Conservation (phyloP, 2,113 vertebrate species). For the Anseranas semipalmata region DNA sequence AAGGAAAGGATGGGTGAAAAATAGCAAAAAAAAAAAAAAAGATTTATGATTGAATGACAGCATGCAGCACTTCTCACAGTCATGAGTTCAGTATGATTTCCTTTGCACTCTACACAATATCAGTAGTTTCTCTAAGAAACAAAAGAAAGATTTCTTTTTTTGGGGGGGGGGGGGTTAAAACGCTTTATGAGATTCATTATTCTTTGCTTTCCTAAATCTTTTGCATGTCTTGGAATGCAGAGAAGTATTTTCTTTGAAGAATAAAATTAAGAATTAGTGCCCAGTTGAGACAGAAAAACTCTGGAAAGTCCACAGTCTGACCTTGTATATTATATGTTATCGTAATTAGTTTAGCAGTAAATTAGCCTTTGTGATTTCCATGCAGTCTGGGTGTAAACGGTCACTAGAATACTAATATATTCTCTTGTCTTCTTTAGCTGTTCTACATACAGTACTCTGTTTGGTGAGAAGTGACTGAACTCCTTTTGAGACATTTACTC, state of each 20-base stretch:
- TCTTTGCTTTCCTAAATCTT: background rate
- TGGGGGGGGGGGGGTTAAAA: no score
- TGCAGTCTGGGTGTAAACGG: slow-evolving; percentile 28
- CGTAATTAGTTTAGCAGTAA: slow-evolving; percentile 65
- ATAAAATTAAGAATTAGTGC: background rate
- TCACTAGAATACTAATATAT: slow-evolving; percentile 49
- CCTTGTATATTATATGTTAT: background rate
- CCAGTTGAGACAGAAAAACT: slow-evolving; percentile 10
- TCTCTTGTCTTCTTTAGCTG: slow-evolving; percentile 8
- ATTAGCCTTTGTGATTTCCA: slow-evolving; percentile 38
- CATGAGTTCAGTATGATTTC: background rate
- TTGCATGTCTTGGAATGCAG: background rate
- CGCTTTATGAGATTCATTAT: background rate
- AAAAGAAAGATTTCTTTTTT: background rate
- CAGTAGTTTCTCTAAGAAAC: background rate
- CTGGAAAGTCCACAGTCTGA: background rate
- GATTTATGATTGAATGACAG: background rate
- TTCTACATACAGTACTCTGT: background rate
- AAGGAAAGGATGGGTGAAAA: background rate
- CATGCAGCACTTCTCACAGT: background rate
- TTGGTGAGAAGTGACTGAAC: background rate
- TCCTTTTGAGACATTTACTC: background rate
- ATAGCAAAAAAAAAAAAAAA: background rate
- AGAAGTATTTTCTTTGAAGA: background rate
- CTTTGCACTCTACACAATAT: background rate